Conservation (phyloP, 2,797 vertebrate genomes). For the Syngnathus acus region DNA sequence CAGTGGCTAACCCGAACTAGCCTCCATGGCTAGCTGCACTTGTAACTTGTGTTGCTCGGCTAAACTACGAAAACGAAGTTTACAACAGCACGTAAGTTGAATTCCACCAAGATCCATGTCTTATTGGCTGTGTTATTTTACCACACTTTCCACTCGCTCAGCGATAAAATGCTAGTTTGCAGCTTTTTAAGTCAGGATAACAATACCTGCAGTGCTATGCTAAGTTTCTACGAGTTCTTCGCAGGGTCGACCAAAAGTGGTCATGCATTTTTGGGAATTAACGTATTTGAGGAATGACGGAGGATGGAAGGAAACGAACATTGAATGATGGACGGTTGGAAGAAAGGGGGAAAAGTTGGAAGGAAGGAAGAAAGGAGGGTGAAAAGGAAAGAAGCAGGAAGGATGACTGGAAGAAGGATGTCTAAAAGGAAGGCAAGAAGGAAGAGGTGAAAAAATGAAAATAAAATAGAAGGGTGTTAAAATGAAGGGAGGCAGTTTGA, state of each 20-base stretch:
- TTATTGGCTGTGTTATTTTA: neutral
- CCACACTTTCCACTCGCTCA: neutral
- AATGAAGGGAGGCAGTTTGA: neutral
- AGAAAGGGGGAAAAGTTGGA: neutral
- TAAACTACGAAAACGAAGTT: conserved; percentile 25
- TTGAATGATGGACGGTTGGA: neutral
- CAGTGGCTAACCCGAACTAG: conserved; percentile 53
- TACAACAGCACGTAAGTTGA: conserved; percentile 36
- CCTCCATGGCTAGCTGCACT: conserved; percentile 54
- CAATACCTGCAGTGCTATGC: neutral
- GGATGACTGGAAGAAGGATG: neutral
- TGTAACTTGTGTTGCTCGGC: conserved; percentile 40
- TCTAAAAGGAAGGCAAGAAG: neutral
- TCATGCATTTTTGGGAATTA: neutral
- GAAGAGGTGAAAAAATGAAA: neutral
- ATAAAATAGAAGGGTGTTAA: neutral
- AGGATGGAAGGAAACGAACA: neutral
- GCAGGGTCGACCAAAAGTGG: neutral
- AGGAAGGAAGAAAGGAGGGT: neutral
- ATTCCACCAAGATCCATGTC: neutral
- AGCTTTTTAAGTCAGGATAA: neutral
- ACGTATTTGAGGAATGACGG: neutral
- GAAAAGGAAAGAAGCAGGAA: neutral
- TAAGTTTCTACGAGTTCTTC: neutral
- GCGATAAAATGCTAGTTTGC: neutral